A percentile compares a stretch with the other conserved stretches of the same genome.
phyloP scores from a whole-genome alignment of 92 coral and sea anemone genomes.

The Palythoa grandiflora region DNA sequence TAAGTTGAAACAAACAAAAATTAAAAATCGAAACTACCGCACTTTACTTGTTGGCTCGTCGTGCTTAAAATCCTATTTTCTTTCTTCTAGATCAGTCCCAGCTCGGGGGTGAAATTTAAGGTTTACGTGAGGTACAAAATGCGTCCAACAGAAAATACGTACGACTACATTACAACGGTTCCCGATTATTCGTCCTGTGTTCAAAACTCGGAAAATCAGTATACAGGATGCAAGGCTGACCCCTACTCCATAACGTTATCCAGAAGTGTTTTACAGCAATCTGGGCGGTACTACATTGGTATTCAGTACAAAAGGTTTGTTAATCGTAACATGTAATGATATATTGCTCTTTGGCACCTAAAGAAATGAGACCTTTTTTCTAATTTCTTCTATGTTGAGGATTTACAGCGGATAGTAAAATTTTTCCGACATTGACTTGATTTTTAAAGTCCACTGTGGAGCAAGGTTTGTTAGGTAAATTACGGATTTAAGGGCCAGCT shows the following conservation, averaged over 20 bases:
- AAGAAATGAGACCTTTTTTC: too few species aligned
- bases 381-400: too few species aligned
- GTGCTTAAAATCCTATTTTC: neutral
- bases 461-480: too few species aligned
- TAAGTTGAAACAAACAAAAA: too few species aligned
- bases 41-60: too few species aligned
- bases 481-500: too few species aligned
- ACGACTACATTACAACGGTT: conserved; percentile 26
- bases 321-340: too few species aligned
- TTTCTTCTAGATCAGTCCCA: neutral
- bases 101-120: neutral
- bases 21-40: too few species aligned
- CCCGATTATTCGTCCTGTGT: conserved; percentile 58
- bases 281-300: conserved; percentile 33
- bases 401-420: too few species aligned
- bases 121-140: conserved; percentile 40
- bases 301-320: conserved; percentile 27
- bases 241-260: conserved; percentile 9
- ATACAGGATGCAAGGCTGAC: conserved; percentile 1
- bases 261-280: neutral
- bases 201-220: neutral
- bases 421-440: too few species aligned
- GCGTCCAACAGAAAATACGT: conserved; percentile 43
- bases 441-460: too few species aligned
- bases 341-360: too few species aligned